These are phyloP conservation scores for Pasiphila rectangulata DNA, from an alignment of 2,888 invertebrate genomes.

Conservation along the genomic window DNA sequence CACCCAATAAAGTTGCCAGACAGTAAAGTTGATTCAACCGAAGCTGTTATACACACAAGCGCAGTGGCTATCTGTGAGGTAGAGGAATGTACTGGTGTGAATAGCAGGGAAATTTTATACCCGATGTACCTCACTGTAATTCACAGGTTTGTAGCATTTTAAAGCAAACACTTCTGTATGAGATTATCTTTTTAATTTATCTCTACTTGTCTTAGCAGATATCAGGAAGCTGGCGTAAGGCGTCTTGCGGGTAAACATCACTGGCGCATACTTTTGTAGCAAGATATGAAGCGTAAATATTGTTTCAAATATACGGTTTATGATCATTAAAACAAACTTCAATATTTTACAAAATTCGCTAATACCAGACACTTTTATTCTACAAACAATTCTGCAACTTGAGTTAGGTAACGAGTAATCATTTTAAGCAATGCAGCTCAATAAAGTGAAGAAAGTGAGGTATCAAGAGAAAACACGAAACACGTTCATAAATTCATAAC, in stretches of 20 bases:
- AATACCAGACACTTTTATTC: constrained; percentile 3
- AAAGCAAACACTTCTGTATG: constrained; percentile 61
- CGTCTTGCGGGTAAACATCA: constrained; percentile 17
- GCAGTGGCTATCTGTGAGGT: constrained; percentile 49
- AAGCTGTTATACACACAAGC: constrained; percentile 60
- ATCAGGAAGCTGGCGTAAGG: constrained; percentile 23
- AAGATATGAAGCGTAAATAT: background rate
- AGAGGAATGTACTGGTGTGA: constrained; percentile 65
- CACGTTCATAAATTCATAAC: constrained; percentile 63
- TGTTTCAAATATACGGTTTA: background rate
- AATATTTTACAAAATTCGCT: background rate
- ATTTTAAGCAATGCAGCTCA: constrained; percentile 21
- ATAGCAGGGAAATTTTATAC: constrained; percentile 75
- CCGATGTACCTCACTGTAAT: constrained; percentile 61
- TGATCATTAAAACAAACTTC: background rate
- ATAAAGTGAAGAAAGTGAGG: constrained; percentile 36
- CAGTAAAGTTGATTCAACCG: constrained; percentile 39
- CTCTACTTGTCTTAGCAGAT: constrained; percentile 46
- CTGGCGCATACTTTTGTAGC: background rate
- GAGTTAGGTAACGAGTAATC: constrained; percentile 20
- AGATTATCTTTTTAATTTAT: constrained; percentile 62
- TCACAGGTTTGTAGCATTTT: constrained; percentile 73
- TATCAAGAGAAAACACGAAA: constrained; percentile 55
- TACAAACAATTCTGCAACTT: constrained; percentile 6
- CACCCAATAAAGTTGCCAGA: constrained; percentile 38